These are phyloP conservation scores for Uria aalge DNA, from an alignment of 2,113 vertebrate species.

Conservation along the genomic window DNA sequence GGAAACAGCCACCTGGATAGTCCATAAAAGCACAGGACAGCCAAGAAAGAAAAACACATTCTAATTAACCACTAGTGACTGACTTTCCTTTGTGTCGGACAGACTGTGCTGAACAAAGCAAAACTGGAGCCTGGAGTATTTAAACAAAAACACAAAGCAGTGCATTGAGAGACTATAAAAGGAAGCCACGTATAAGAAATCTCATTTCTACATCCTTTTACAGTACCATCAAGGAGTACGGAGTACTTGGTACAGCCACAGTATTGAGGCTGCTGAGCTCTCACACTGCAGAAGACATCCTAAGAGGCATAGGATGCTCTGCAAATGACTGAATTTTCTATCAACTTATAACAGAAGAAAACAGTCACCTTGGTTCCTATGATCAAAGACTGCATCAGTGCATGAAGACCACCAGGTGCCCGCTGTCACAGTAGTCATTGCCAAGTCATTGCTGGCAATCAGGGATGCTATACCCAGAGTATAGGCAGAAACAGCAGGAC, in stretches of 20 bases:
- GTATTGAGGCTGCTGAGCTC: fast-evolving
- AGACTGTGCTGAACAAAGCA: not conserved
- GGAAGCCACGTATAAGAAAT: not conserved
- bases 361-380: not conserved
- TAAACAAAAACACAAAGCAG: not conserved
- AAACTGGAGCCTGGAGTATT: not conserved
- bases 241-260: not conserved
- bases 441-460: not conserved
- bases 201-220: not conserved
- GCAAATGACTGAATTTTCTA: not conserved
- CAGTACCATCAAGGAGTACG: not conserved
- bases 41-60: not conserved
- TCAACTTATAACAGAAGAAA: not conserved
- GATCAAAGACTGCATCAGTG: not conserved
- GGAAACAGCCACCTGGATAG: not conserved
- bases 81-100: not conserved
- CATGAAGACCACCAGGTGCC: not conserved
- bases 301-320: not conserved
- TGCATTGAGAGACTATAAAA: not conserved
- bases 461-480: not conserved
- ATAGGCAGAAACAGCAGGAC: not conserved
- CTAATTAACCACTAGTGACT: not conserved
- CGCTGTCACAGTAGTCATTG: not conserved
- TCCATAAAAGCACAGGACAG: not conserved
- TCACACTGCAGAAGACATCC: not conserved